Conservation (phyloP, 2,888 invertebrate genomes). For the Gortyna flavago region DNA sequence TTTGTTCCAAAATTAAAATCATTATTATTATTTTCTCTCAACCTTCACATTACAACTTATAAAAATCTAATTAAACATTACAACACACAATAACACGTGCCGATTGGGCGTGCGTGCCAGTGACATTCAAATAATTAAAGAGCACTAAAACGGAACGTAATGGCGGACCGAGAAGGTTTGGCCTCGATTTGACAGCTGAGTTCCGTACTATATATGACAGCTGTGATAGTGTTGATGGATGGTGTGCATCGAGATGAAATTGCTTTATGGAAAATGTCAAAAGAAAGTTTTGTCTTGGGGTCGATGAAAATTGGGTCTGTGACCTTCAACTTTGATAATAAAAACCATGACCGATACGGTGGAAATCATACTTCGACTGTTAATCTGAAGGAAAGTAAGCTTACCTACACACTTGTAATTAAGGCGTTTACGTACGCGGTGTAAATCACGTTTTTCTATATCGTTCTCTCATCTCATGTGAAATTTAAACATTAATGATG, state of each 20-base stretch:
- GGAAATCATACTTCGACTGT: neutral
- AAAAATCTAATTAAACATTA: slow-evolving; percentile 54
- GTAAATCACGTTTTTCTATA: no score
- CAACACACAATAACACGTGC: slow-evolving; percentile 54
- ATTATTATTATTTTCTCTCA: slow-evolving; percentile 30
- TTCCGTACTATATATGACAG: slow-evolving; percentile 35
- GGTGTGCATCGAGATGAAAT: slow-evolving; percentile 4
- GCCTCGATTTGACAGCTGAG: slow-evolving; percentile 48
- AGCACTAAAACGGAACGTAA: slow-evolving; percentile 55
- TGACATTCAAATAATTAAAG: slow-evolving; percentile 67
- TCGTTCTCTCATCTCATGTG: no score
- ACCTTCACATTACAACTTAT: slow-evolving; percentile 40
- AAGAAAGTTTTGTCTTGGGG: neutral
- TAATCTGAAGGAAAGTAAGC: neutral
- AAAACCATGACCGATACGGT: neutral
- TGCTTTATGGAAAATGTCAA: slow-evolving; percentile 12
- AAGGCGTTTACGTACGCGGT: no score
- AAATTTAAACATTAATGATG: no score
- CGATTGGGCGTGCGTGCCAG: slow-evolving; percentile 59
- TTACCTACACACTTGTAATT: neutral
- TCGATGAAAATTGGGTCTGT: neutral
- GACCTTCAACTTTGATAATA: neutral
- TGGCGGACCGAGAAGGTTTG: slow-evolving; percentile 32
- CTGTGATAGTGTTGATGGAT: slow-evolving; percentile 17
- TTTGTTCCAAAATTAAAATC: neutral